phyloP scores from a whole-genome alignment of 2,113 vertebrate genomes.

The Sceloporus undulatus region DNA sequence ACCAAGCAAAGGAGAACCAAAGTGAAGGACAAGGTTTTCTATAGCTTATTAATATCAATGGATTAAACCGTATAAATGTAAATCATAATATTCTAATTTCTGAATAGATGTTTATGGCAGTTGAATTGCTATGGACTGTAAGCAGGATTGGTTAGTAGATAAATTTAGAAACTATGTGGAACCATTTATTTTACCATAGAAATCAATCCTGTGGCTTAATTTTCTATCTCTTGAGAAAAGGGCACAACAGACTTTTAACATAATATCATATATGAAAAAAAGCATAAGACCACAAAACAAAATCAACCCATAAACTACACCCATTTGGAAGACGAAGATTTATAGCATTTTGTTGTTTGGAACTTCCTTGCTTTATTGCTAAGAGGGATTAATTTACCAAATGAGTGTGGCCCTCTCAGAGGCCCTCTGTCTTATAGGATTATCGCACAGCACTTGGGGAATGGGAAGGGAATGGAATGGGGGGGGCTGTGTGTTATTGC shows the following conservation, averaged over 20 bases:
- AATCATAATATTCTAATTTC: constrained; percentile 33
- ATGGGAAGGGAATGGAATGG: too few relatives aligned
- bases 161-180: constrained; percentile 38
- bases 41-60: constrained; percentile 52
- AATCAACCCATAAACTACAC: not conserved
- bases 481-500: too few relatives aligned
- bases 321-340: not conserved
- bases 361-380: not conserved
- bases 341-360: not conserved
- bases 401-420: too few relatives aligned
- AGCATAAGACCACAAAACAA: not conserved
- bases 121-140: constrained; percentile 21
- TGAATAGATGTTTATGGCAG: constrained; percentile 59
- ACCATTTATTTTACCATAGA: constrained; percentile 34
- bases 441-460: too few relatives aligned
- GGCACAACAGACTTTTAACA: constrained; percentile 85
- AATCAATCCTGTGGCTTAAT: constrained; percentile 36
- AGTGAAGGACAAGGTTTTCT: constrained; percentile 52
- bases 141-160: constrained; percentile 45
- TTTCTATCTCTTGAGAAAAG: constrained; percentile 69
- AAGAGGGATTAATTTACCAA: too few relatives aligned
- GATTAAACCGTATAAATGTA: constrained; percentile 53
- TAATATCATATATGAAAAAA: constrained; percentile 74
- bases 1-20: constrained; percentile 47
- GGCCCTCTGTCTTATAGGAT: too few relatives aligned